phyloP scores from a whole-genome alignment of 2,797 vertebrate species.

The Peromyscus eremicus region DNA sequence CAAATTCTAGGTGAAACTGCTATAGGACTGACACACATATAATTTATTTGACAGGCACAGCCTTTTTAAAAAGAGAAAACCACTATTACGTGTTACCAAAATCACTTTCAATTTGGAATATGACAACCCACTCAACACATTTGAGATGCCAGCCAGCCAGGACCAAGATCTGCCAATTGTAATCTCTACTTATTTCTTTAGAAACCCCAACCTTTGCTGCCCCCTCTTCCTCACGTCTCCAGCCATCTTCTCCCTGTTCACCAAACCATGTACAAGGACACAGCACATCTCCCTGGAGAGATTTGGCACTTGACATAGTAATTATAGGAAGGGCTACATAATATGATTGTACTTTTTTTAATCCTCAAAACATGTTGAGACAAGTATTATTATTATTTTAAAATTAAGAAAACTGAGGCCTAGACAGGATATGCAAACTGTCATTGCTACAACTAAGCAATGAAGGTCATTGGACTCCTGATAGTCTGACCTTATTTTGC shows the following conservation, averaged over 20 bases:
- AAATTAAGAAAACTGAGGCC: background rate
- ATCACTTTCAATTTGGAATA: constrained; percentile 71
- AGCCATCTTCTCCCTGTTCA: background rate
- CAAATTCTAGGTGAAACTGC: constrained; percentile 60
- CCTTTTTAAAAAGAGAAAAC: constrained; percentile 73
- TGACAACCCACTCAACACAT: constrained; percentile 56
- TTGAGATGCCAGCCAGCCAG: background rate
- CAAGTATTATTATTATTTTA: background rate
- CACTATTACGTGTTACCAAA: constrained; percentile 76
- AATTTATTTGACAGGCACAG: constrained; percentile 78
- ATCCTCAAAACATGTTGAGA: background rate
- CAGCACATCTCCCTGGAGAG: rapidly evolving
- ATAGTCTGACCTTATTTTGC: background rate
- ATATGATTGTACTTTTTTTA: background rate
- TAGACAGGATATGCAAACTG: background rate
- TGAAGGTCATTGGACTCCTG: background rate
- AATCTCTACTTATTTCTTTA: background rate
- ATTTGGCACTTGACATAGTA: too few relatives aligned
- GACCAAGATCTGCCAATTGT: background rate
- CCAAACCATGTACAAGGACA: background rate
- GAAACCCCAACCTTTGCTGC: too few relatives aligned
- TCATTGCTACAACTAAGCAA: background rate
- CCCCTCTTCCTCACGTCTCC: background rate
- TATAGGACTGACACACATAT: constrained; percentile 68
- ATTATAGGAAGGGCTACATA: background rate